Evolutionary conservation across 1,140 invertebrate genomes (phyloP), one percentile per base, ranked within the genome.

Genomic region (Bombus balteatus): DNA sequence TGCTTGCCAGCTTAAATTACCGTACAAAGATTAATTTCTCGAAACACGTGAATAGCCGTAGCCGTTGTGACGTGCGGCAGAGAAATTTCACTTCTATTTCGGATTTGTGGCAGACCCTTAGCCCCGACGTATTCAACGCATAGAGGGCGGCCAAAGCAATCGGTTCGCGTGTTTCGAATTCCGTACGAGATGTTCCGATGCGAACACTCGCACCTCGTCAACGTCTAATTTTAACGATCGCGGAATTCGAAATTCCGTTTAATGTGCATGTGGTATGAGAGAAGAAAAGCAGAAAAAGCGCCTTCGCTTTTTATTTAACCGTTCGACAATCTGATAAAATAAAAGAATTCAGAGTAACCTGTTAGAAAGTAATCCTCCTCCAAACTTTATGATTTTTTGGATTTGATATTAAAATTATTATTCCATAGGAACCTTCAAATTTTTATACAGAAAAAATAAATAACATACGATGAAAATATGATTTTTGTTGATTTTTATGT

Each of bases 191-290:
- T 88, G 74, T 79, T 43, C 32, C 68, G 28, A 39, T 65, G 79
- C 39, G 41, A 66, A 68, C 59, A 65, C 43, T 79, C 4, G 53
- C 43, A 66, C 39, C 59, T 32, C 47, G 62, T 18, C 37, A 68
- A 81, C 88, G 72, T 88, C 88, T 89, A 89, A 88, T 89, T 89
- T 88, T 89, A 82, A 88, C 78, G 28, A 68, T 53, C 43, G 22
- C 0, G 83, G 68, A 41, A 81, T 83, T 81, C 25, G 86, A 41
- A 77, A n/a, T 62, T 9, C 57, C 39, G 39, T 62, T 32, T 43
- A 13, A 66, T 32, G 57, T 53, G 65, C 72, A 62, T 25, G 66
- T 15, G 41, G 2, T 65, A 10, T 5, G 13, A 9, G 37, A 62
- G n/a, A 37, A 28, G 28, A 1, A n/a, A 13, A 22, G 18, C 18